Base-by-base conservation (phyloP, 1,140 invertebrate genomes). In the Sesamia nonagrioides region DNA sequence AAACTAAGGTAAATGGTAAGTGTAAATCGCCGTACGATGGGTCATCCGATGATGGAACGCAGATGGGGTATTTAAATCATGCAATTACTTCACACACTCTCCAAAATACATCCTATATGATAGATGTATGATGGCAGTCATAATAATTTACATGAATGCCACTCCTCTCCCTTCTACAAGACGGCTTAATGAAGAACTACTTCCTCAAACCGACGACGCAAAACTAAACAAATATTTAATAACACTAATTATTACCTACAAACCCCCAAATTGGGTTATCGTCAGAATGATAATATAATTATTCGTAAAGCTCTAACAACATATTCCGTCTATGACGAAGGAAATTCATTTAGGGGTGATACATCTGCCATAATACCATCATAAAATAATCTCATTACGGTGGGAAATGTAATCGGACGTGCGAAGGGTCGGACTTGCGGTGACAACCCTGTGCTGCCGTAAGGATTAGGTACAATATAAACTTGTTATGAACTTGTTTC, bases 351-450 rank as follows among this genome's bases (percentile, higher is more conserved):
- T 63, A 63, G 73, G 58, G 40, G 54, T 75, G 40, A 75, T 76
- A 76, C 73, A 63, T 76, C 73, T 60, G 54, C 27, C 40, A 73
- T 73, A 63, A 76, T 63, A 52, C 40, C 60, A 35, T 76, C 73
- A 76, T 76, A 58, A 60, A 76, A 76, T 76, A 76, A 76, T 76
- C 73, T 63, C 45, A 63, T 76, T 76, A 63, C 42, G 58, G 42
- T 4, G 33, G 73, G 73, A 18, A 52, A 63, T 63, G 73, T 63
- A 76, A 76, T 76, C 58, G 73, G 73, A 76, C 73, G 73, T 76
- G 72, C 50, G 71, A 73, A 58, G 18, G 71, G 54, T 33, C 68
- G 50, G 66, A 50, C 66, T 69, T 27, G 61, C 17, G 66, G 66
- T 50, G 66, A 48, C 66, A 69, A 50, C 42, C 66, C 42, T 27